These are phyloP conservation scores for Ctenoplectra terminalis DNA, from an alignment of 1,140 invertebrate species.

Conservation along the genomic window DNA sequence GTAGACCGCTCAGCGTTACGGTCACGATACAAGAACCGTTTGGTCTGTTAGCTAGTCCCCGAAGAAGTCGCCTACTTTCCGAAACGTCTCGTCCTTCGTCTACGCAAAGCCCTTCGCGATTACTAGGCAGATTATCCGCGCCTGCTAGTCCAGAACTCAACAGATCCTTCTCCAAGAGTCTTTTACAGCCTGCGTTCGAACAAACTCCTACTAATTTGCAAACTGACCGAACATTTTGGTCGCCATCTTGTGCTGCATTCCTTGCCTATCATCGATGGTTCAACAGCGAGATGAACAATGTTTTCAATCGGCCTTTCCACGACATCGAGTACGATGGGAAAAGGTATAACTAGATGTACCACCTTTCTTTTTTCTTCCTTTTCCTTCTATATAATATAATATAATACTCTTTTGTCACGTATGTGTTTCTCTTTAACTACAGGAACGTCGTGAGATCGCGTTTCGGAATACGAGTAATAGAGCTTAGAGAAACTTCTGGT, in stretches of 20 bases:
- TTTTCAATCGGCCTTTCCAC: constrained; percentile 54
- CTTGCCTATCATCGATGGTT: constrained; percentile 81
- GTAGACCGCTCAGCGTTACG: constrained; percentile 78
- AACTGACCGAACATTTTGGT: constrained; percentile 79
- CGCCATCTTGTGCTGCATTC: constrained; percentile 77
- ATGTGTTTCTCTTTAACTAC: neutral
- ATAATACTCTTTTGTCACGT: neutral
- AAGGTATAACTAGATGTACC: constrained; percentile 67
- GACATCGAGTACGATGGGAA: constrained; percentile 79
- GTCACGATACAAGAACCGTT: constrained; percentile 76
- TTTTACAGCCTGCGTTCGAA: constrained; percentile 52
- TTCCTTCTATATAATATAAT: neutral
- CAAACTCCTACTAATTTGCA: constrained; percentile 52
- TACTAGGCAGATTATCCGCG: constrained; percentile 76
- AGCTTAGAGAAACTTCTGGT: constrained; percentile 82
- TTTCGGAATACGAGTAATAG: constrained; percentile 84
- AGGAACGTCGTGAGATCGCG: constrained; percentile 84
- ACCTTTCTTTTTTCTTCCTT: neutral
- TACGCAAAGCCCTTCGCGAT: constrained; percentile 33
- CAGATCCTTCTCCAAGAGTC: constrained; percentile 75
- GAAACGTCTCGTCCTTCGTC: constrained; percentile 75
- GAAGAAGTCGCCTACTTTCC: constrained; percentile 75
- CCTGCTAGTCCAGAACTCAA: constrained; percentile 81
- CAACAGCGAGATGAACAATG: constrained; percentile 75
- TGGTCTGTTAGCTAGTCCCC: constrained; percentile 61